Conservation (phyloP, 1,140 invertebrate species). For the Leptopilina clavipes region DNA sequence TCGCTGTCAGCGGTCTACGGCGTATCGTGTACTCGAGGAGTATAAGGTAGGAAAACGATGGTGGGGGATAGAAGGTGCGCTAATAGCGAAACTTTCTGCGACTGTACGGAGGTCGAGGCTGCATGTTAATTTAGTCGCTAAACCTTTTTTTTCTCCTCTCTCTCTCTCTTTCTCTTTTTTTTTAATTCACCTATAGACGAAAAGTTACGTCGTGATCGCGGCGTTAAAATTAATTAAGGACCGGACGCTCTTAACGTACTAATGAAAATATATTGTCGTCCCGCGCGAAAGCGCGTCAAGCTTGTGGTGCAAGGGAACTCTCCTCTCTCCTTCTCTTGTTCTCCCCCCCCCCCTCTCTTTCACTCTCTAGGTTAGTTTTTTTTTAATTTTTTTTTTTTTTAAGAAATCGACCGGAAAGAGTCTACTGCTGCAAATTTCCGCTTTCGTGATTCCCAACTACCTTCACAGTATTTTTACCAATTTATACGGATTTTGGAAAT, state of each 20-base stretch:
- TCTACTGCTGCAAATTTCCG: slow-evolving; percentile 40
- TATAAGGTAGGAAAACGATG: slow-evolving; percentile 27
- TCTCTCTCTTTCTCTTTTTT: not conserved
- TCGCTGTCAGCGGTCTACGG: slow-evolving; percentile 29
- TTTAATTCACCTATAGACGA: slow-evolving; percentile 34
- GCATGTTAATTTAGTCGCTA: slow-evolving; percentile 40
- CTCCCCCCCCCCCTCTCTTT: slow-evolving; percentile 26
- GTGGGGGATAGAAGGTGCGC: slow-evolving; percentile 21
- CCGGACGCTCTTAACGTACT: slow-evolving; percentile 37
- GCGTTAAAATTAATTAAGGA: slow-evolving; percentile 43
- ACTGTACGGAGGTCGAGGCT: slow-evolving; percentile 31
- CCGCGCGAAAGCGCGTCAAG: slow-evolving; percentile 1
- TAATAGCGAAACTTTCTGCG: slow-evolving; percentile 40
- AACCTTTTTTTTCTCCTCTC: slow-evolving; percentile 8
- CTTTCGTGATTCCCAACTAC: slow-evolving; percentile 30
- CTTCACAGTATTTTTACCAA: slow-evolving; percentile 20
- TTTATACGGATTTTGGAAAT: slow-evolving; percentile 30
- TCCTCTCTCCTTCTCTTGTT: not conserved
- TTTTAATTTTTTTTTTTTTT: slow-evolving; percentile 29
- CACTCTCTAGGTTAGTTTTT: slow-evolving; percentile 36
- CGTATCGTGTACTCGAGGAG: slow-evolving; percentile 32
- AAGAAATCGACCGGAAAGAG: slow-evolving; percentile 40
- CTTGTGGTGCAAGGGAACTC: slow-evolving; percentile 36
- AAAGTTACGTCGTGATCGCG: slow-evolving; percentile 38
- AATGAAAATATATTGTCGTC: slow-evolving; percentile 46